phyloP scores from a whole-genome alignment of 1,140 invertebrate species.

The Drosophila pandora region DNA sequence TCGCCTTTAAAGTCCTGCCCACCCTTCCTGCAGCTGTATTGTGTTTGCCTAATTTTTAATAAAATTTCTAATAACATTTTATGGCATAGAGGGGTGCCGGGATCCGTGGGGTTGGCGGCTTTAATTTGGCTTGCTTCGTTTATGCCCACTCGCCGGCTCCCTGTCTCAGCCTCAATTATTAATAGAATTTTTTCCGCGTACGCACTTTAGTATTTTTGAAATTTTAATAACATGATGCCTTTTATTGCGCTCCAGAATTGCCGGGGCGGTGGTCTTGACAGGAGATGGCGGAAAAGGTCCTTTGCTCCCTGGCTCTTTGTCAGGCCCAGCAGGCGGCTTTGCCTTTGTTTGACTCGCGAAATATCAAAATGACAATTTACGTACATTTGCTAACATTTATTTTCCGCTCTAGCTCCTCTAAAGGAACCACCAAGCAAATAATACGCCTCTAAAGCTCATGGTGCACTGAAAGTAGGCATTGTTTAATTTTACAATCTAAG shows the following conservation, averaged over 20 bases:
- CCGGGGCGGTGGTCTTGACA: slow-evolving; percentile 30
- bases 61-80: slow-evolving; percentile 74
- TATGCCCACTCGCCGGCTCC: slow-evolving; percentile 17
- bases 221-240: slow-evolving; percentile 80
- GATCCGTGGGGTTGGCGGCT: slow-evolving; percentile 30
- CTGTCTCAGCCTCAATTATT: slow-evolving; percentile 63
- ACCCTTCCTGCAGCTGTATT: background rate
- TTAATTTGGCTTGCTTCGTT: slow-evolving; percentile 61
- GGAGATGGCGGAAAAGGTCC: background rate
- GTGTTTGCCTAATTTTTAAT: slow-evolving; percentile 74
- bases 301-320: slow-evolving; percentile 5
- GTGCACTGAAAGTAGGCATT: background rate
- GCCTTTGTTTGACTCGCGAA: slow-evolving; percentile 66
- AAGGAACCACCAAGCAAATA: slow-evolving; percentile 1
- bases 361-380: slow-evolving; percentile 81
- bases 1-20: slow-evolving; percentile 9
- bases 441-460: slow-evolving; percentile 14
- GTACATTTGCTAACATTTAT: slow-evolving; percentile 74
- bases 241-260: slow-evolving; percentile 70
- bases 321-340: slow-evolving; percentile 48
- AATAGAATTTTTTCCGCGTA: slow-evolving; percentile 72
- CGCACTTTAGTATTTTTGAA: slow-evolving; percentile 80
- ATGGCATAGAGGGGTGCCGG: slow-evolving; percentile 28
- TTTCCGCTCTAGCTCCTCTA: slow-evolving; percentile 32
- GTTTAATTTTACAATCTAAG: too few relatives aligned